These are phyloP conservation scores for Blennius ocellaris DNA, from an alignment of 2,113 vertebrate species.

Conservation along the genomic window DNA sequence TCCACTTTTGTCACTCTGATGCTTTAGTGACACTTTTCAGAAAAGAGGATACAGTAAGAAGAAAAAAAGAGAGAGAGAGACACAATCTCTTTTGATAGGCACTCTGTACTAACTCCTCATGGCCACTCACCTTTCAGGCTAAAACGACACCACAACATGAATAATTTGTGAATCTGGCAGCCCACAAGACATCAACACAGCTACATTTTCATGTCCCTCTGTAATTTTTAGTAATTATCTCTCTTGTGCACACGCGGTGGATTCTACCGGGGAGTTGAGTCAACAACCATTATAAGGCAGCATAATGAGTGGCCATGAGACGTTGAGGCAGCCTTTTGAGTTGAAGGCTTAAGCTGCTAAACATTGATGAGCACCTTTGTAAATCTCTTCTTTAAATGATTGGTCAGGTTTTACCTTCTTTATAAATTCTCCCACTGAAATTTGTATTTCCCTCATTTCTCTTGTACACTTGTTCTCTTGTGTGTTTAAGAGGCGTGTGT, in stretches of 20 bases:
- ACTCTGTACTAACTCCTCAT: slow-evolving; percentile 30
- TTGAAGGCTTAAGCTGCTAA: slow-evolving; percentile 57
- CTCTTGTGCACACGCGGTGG: slow-evolving; percentile 42
- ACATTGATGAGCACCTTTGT: slow-evolving; percentile 38
- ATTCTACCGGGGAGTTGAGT: slow-evolving; percentile 40
- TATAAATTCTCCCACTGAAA: background rate
- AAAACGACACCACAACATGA: slow-evolving; percentile 44
- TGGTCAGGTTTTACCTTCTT: background rate
- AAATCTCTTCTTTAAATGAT: slow-evolving; percentile 38
- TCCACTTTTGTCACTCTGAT: slow-evolving; percentile 22
- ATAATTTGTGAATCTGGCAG: slow-evolving; percentile 64
- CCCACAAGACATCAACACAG: slow-evolving; percentile 47
- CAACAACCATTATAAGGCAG: slow-evolving; percentile 59
- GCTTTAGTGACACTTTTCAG: background rate
- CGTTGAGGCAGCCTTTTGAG: slow-evolving; percentile 28
- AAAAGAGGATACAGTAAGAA: slow-evolving; percentile 1
- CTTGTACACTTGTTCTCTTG: too few species aligned
- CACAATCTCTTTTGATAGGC: slow-evolving; percentile 42
- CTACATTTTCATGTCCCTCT: slow-evolving; percentile 46
- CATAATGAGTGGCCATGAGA: slow-evolving; percentile 61
- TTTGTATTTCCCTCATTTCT: too few species aligned
- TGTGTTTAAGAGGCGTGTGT: too few species aligned
- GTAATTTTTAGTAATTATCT: slow-evolving; percentile 72
- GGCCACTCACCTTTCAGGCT: slow-evolving; percentile 38
- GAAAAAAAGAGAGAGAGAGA: slow-evolving; percentile 40